A percentile compares a stretch with the other conserved stretches of the same genome.
These are phyloP conservation scores for Temnothorax ravouxi DNA, from an alignment of 2,888 invertebrate species.

Conservation along the genomic window DNA sequence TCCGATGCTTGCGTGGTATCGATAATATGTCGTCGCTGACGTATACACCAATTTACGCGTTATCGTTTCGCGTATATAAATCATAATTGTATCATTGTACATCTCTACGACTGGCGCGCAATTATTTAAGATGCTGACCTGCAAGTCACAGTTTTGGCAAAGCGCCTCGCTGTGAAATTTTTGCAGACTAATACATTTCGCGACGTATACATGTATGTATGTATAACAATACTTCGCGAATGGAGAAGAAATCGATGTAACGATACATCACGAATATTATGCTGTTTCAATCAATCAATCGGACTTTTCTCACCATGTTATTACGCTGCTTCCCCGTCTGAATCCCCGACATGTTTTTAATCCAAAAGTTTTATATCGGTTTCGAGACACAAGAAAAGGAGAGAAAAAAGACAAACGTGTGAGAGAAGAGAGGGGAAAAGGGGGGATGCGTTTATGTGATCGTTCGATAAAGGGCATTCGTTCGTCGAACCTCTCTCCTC, in stretches of 20 bases:
- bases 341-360: conserved; percentile 32
- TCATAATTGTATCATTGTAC: neutral
- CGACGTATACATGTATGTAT: neutral
- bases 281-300: conserved; percentile 23
- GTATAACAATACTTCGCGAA: neutral
- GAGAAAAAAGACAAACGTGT: neutral
- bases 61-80: conserved; percentile 11
- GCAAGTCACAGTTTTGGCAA: neutral
- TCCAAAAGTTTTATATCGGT: conserved; percentile 46
- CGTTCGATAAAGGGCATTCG: conserved; percentile 69
- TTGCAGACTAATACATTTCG: neutral
- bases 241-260: neutral
- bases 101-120: neutral
- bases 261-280: neutral
- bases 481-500: conserved; percentile 56
- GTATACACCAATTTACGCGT: conserved; percentile 4
- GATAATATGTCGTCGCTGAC: conserved; percentile 45
- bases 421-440: neutral
- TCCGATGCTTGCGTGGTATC: conserved; percentile 61
- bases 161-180: neutral
- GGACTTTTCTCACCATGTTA: neutral
- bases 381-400: conserved; percentile 34
- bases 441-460: conserved; percentile 63
- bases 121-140: conserved; percentile 6
- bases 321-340: neutral